Base-by-base conservation (phyloP, 2,888 invertebrate species). In the Drosophila subsilvestris region DNA sequence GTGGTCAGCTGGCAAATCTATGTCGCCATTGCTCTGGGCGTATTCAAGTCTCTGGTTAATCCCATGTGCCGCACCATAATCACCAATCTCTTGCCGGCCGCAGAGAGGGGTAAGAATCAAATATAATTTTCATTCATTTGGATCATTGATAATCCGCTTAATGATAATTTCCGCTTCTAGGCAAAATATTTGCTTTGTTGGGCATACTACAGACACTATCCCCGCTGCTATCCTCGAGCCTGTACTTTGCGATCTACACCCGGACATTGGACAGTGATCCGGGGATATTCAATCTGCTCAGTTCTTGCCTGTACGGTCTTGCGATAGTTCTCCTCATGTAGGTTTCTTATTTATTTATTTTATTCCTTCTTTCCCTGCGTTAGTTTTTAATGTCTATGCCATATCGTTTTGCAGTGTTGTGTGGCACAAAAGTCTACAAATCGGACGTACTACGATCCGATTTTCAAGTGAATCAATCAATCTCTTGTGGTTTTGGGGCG, bases 151-250 rank as follows among this genome's bases (percentile, higher is more conserved):
- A 29, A 32, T 32, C 5, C 14, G 1, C 14, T 37, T 37, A n/a
- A n/a, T n/a, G n/a, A n/a, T 6, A 5, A 8, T 44, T 59, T 61
- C n/a, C 32, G 3, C 5, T 72, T 74, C 17, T 20, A 91, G 95
- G 95, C 2, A 95, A 95, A 91, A 93, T 95, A 27, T 96, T 96
- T 82, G 94, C 96, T 0, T 89, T 96, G 55, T 93, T 94, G 76
- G 93, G 95, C 10, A 93, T 94, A 0, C 84, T 95, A 12, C 95
- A 95, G 91, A 94, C 94, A 9, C 76, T 94, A 9, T 92, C 94
- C 14, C 95, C 95, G 0, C 91, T 96, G 57, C 79, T 94, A 2
- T 93, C 95, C 0, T 93, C 95, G 0, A 93, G 95, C 0, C 51
- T 95, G 0, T 96, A 94, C 89, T 94, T 94, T 45, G 88, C 93